Percentiles rank a stretch among this genome's conserved stretches.
These are phyloP conservation scores for Ceuthmochares aereus DNA, from an alignment of 2,113 vertebrate genomes.

Conservation along the genomic window DNA sequence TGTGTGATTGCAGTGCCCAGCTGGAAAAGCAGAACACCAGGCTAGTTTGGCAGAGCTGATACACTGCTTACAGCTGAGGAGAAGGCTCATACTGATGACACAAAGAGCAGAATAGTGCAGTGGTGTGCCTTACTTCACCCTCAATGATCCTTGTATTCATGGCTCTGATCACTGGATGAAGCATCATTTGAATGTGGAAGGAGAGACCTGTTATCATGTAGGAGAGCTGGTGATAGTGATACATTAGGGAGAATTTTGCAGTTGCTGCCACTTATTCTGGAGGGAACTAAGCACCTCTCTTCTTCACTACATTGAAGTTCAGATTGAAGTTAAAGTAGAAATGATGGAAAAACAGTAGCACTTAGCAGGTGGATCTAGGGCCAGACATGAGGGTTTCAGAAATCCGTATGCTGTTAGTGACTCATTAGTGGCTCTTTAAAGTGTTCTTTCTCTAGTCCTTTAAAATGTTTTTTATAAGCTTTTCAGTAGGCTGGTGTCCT, in stretches of 20 bases:
- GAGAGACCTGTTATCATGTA: not conserved
- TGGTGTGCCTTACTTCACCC: not conserved
- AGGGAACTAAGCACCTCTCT: not conserved
- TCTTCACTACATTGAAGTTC: not conserved
- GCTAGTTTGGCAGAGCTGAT: not conserved
- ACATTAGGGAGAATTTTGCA: not conserved
- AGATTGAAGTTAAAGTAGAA: not conserved
- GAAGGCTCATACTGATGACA: not conserved
- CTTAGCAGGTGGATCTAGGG: not conserved
- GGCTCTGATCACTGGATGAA: not conserved
- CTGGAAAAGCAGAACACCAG: not conserved
- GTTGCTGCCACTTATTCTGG: not conserved
- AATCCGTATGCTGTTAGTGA: not conserved
- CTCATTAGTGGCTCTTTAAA: not conserved
- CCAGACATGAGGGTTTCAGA: not conserved
- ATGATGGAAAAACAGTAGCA: not conserved
- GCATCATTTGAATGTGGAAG: not conserved
- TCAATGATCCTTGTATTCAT: not conserved
- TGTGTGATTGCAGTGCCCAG: accelerated
- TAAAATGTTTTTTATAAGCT: not conserved
- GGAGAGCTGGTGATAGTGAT: not conserved
- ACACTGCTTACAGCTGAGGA: not conserved
- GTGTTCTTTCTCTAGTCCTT: not conserved
- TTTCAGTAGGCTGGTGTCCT: not conserved
- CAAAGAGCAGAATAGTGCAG: not conserved